Base-by-base conservation (phyloP, 2,888 invertebrate species). In the Neocrepidodera transversa region DNA sequence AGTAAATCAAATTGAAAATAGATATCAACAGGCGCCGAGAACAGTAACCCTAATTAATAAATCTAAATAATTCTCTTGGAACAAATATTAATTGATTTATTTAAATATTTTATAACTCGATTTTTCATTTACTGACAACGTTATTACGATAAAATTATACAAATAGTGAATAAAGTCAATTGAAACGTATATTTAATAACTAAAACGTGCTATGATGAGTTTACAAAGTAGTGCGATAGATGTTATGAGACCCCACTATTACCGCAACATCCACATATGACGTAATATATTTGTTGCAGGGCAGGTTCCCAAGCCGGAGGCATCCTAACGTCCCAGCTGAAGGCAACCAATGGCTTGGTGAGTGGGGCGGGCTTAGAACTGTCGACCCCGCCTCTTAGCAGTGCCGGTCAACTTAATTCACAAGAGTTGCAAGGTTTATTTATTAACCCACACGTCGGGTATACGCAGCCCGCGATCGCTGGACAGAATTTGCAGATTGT, bases 271-370 rank as follows among this genome's bases (percentile, higher is more conserved):
- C 47, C 60, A 61, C 60, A 58, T 64, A 69, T 74, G 73, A 74
- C 73, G 75, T 74, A 74, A 75, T 70, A 64, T 70, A 65, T 74
- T 76, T 76, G 77, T 79, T 80, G 68, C 79, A 80, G 80, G 72
- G 76, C 79, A 68, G 79, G 76, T 72, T 78, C 79, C 70, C 79
- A 79, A 68, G 77, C 81, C 71, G 79, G 79, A 71, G 78, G 80
- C 72, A 78, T 86, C 82, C 83, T 86, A 82, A 84, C 85, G 83
- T 85, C 86, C 80, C 87, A 87, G 82, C 82, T 86, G 80, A 86
- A 86, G 80, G 83, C 86, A 77, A 82, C 86, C 85, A 87, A 87
- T 85, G 87, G 87, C 79, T 83, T 85, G 80, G 84, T 86, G 79
- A 85, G 86, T 82, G 86, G 86, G 86, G 85, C 85, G 84, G 84